phyloP scores from a whole-genome alignment of 2,888 invertebrate genomes.

The Napeogenes sylphis region DNA sequence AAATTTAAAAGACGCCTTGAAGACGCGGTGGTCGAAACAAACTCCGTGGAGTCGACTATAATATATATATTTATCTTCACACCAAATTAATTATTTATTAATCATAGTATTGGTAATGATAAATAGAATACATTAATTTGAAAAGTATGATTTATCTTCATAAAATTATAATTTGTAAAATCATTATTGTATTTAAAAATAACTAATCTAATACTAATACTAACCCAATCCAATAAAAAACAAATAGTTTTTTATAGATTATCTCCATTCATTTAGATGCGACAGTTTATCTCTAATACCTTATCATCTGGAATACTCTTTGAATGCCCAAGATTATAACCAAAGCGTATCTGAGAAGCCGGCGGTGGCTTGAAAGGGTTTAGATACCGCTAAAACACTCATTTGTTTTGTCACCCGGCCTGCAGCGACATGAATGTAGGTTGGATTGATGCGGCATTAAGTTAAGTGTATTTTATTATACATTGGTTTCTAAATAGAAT shows the following conservation, averaged over 20 bases:
- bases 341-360: slow-evolving; percentile 37
- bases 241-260: not conserved
- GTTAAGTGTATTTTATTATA: too few species aligned
- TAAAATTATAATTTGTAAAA: not conserved
- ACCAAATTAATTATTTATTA: not conserved
- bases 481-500: not conserved
- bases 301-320: slow-evolving; percentile 23
- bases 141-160: too few species aligned
- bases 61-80: not conserved
- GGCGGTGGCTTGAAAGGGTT: slow-evolving; percentile 57
- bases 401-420: slow-evolving; percentile 73
- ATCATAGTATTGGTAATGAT: too few species aligned
- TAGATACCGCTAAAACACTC: slow-evolving; percentile 76
- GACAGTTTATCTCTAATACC: slow-evolving; percentile 14
- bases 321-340: slow-evolving; percentile 40
- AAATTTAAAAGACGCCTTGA: slow-evolving; percentile 67
- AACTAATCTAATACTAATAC: not conserved
- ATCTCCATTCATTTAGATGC: not conserved
- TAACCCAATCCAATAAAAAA: not conserved
- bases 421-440: slow-evolving; percentile 40
- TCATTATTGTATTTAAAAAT: not conserved
- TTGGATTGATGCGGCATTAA: slow-evolving; percentile 22
- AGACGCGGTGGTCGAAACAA: slow-evolving; percentile 55
- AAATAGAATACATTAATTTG: too few species aligned
- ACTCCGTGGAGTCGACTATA: slow-evolving; percentile 36